phyloP scores from a whole-genome alignment of 2,888 invertebrate genomes.

The Spilarctia lutea region DNA sequence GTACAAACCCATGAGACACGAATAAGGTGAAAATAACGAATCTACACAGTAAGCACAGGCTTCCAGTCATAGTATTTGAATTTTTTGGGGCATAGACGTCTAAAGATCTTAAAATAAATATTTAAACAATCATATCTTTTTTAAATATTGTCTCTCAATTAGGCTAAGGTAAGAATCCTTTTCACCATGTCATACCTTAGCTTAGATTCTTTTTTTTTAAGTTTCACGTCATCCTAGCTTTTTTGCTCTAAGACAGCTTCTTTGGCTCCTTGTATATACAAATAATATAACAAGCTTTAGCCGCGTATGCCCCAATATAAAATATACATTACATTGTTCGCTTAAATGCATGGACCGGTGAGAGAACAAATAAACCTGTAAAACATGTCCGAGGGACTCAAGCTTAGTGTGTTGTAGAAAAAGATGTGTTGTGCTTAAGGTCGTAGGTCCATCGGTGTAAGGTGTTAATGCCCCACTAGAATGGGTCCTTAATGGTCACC shows the following conservation, averaged over 20 bases:
- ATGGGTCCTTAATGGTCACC: conserved; percentile 70
- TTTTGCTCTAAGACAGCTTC: conserved; percentile 21
- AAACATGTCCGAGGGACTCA: conserved; percentile 62
- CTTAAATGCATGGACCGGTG: conserved; percentile 83
- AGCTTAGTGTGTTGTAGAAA: conserved; percentile 84
- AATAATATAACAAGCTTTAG: conserved; percentile 24
- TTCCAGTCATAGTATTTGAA: conserved; percentile 47
- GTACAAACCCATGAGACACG: conserved; percentile 45
- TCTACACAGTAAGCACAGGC: conserved; percentile 53
- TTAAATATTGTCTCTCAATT: background rate
- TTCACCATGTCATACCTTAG: conserved; percentile 19
- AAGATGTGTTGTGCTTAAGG: conserved; percentile 72
- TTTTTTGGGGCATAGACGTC: conserved; percentile 44
- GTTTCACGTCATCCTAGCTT: conserved; percentile 25
- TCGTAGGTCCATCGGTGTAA: conserved; percentile 68
- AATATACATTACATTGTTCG: conserved; percentile 59
- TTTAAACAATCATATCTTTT: background rate
- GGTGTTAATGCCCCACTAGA: conserved; percentile 65
- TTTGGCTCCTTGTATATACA: conserved; percentile 32
- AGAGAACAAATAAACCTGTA: conserved; percentile 60
- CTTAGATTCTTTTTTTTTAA: conserved; percentile 20
- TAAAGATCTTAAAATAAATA: conserved; percentile 17
- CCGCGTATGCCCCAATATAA: conserved; percentile 46
- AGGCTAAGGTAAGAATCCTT: conserved; percentile 17
- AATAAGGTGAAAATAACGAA: conserved; percentile 34